phyloP scores from a whole-genome alignment of 2,113 vertebrate genomes.

The Regulus satrapa region DNA sequence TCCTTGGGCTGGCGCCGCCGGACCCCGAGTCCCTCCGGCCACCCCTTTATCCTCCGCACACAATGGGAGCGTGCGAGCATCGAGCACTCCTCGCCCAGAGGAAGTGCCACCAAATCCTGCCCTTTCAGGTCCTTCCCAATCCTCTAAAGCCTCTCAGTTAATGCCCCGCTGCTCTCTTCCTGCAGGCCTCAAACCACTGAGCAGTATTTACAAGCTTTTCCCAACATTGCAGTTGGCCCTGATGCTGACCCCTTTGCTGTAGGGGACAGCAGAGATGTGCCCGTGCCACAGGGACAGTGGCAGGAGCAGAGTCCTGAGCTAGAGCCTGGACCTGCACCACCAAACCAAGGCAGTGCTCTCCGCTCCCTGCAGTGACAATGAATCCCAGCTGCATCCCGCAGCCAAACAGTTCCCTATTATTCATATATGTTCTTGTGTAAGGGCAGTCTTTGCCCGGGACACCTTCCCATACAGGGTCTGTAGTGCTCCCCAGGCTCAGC shows the following conservation, averaged over 20 bases:
- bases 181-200: neutral
- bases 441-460: neutral
- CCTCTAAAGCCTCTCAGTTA: neutral
- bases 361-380: neutral
- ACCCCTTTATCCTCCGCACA: neutral
- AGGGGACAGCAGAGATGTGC: neutral
- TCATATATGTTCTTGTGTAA: neutral
- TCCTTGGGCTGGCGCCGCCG: neutral
- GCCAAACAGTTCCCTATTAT: neutral
- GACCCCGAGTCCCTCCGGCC: neutral
- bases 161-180: neutral
- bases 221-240: fast-evolving
- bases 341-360: neutral
- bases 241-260: neutral
- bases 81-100: neutral
- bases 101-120: neutral
- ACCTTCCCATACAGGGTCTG: neutral
- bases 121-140: neutral
- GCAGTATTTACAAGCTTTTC: neutral
- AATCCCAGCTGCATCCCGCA: neutral
- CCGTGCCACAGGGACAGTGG: neutral
- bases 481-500: neutral
- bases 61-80: neutral
- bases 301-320: neutral
- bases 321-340: neutral